A percentile compares a stretch with the other conserved stretches of the same genome.
Evolutionary conservation across 1,140 invertebrate genomes (phyloP).

Genomic region (Eumaeus atala): DNA sequence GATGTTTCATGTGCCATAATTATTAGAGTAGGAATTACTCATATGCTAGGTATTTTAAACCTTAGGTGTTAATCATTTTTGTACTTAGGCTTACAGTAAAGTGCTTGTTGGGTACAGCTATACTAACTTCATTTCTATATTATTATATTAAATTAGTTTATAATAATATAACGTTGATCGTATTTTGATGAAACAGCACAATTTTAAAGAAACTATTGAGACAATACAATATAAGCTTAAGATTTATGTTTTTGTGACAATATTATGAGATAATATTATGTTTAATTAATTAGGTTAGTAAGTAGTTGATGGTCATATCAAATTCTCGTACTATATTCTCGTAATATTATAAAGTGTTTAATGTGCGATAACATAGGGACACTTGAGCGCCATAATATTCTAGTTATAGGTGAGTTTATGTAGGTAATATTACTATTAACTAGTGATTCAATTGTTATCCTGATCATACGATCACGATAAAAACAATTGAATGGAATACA

Average conservation of each 20-base stretch:
- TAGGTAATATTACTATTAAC: too few relatives aligned
- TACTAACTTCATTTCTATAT: too few relatives aligned
- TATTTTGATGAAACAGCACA: conserved; percentile 32
- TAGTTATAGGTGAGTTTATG: too few relatives aligned
- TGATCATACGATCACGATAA: too few relatives aligned
- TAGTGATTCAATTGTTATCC: too few relatives aligned
- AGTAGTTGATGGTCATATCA: conserved; percentile 3
- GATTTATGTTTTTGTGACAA: too few relatives aligned
- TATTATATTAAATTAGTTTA: too few relatives aligned
- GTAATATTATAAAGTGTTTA: too few relatives aligned
- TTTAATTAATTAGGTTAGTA: conserved; percentile 8
- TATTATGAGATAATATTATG: too few relatives aligned
- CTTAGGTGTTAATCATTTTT: background rate
- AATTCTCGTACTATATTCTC: background rate
- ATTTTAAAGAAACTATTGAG: conserved; percentile 41
- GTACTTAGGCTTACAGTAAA: background rate
- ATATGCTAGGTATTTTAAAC: background rate
- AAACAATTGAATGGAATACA: too few relatives aligned
- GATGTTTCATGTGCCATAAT: conserved; percentile 5
- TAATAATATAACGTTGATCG: conserved; percentile 14
- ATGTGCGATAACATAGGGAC: background rate
- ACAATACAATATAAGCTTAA: conserved; percentile 48
- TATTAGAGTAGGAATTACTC: background rate
- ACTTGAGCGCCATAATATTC: conserved; percentile 3
- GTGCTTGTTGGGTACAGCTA: too few relatives aligned